phyloP scores from a whole-genome alignment of 2,888 invertebrate species.

The Ennomos fuscantarius region DNA sequence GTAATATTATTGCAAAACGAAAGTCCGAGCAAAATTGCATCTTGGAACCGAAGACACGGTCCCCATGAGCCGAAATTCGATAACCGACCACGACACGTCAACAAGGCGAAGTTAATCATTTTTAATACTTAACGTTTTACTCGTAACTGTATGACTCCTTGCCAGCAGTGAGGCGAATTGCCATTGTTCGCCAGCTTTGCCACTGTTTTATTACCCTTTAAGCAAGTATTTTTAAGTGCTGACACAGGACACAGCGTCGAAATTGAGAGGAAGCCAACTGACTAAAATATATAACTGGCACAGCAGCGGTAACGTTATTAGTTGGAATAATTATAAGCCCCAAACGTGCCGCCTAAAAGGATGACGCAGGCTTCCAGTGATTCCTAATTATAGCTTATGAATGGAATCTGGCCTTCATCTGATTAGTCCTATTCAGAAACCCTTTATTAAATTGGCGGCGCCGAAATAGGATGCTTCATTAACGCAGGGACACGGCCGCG shows the following conservation, averaged over 20 bases:
- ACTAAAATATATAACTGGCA: conserved; percentile 21
- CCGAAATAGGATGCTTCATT: conserved; percentile 82
- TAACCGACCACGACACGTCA: conserved; percentile 77
- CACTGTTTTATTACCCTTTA: conserved; percentile 63
- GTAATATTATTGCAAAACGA: conserved; percentile 44
- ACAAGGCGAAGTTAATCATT: conserved; percentile 81
- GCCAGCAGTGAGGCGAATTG: conserved; percentile 58
- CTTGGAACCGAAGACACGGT: conserved; percentile 51
- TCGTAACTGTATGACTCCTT: conserved; percentile 57
- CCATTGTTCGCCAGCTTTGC: conserved; percentile 70
- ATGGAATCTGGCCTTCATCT: conserved; percentile 57
- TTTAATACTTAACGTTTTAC: conserved; percentile 72
- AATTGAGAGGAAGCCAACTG: conserved; percentile 33
- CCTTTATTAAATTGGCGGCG: conserved; percentile 66
- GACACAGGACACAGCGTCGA: conserved; percentile 39
- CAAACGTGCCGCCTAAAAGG: conserved; percentile 27
- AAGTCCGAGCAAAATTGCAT: conserved; percentile 67
- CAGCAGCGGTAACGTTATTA: conserved; percentile 16
- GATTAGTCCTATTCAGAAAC: conserved; percentile 59
- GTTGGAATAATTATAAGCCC: conserved; percentile 25
- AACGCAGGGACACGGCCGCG: conserved; percentile 72
- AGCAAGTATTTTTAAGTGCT: conserved; percentile 43
- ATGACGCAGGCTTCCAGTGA: conserved; percentile 39
- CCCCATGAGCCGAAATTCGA: conserved; percentile 70
- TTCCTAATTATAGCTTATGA: conserved; percentile 50